These are phyloP conservation scores for Equus quagga DNA, from an alignment of 2,113 vertebrate species.

Conservation along the genomic window DNA sequence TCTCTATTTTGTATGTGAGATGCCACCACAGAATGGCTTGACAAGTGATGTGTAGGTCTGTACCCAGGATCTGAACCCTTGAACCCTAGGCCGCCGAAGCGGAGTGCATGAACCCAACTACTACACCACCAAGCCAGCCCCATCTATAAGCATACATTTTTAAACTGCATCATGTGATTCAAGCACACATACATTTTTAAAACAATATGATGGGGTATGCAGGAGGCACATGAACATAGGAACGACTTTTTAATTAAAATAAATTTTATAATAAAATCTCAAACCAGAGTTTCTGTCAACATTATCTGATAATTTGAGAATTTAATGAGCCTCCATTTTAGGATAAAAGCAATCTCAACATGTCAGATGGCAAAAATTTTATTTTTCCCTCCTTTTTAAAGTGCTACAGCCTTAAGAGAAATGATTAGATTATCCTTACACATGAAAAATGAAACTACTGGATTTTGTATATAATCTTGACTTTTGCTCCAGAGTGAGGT, in stretches of 20 bases:
- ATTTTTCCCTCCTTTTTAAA: slow-evolving; percentile 37
- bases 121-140: too few species aligned
- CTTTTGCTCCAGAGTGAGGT: slow-evolving; percentile 47
- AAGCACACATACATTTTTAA: background rate
- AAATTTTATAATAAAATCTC: slow-evolving; percentile 57
- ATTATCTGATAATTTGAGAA: slow-evolving; percentile 44
- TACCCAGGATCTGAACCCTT: too few species aligned
- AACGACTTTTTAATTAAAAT: slow-evolving; percentile 56
- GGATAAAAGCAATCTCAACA: background rate
- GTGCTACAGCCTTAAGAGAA: slow-evolving; percentile 37
- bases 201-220: background rate
- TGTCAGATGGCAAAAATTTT: slow-evolving; percentile 58
- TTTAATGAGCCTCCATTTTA: slow-evolving; percentile 61
- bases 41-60: too few species aligned
- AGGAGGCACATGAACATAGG: background rate
- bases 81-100: too few species aligned
- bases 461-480: slow-evolving; percentile 59
- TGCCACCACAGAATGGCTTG: too few species aligned
- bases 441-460: slow-evolving; percentile 46
- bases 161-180: background rate
- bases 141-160: background rate
- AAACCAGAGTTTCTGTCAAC: slow-evolving; percentile 48
- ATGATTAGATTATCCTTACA: slow-evolving; percentile 58
- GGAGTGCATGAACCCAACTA: too few species aligned
- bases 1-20: too few species aligned